phyloP scores from a whole-genome alignment of 35 echinoderm and acorn worm genomes.

The Nesometra sesokonis region DNA sequence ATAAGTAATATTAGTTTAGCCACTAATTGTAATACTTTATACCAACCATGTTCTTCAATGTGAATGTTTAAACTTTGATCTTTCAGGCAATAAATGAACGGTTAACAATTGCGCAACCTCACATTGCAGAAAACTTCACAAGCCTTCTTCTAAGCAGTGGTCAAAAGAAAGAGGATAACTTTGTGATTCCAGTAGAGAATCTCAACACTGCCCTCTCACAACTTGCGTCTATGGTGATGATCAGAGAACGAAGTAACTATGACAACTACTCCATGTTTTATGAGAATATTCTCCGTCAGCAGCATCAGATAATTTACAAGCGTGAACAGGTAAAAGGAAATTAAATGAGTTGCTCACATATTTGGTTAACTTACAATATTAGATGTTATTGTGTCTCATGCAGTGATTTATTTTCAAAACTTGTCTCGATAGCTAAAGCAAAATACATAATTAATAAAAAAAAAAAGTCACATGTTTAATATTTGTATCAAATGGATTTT shows the following conservation, averaged over 20 bases:
- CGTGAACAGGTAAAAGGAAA: slow-evolving; percentile 54
- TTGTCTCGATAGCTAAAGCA: too few relatives aligned
- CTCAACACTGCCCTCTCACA: slow-evolving; percentile 57
- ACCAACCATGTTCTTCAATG: too few relatives aligned
- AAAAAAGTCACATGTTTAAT: too few relatives aligned
- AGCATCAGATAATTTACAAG: slow-evolving; percentile 92
- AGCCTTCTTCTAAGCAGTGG: slow-evolving; percentile 40
- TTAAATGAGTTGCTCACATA: background rate
- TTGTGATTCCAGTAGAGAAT: slow-evolving; percentile 37
- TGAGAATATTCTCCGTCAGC: slow-evolving; percentile 83
- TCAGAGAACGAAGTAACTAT: slow-evolving; percentile 71
- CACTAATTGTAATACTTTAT: too few relatives aligned
- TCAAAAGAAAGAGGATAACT: slow-evolving; percentile 17
- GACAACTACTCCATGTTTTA: slow-evolving; percentile 99
- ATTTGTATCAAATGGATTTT: background rate
- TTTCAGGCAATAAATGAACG: slow-evolving; percentile 84
- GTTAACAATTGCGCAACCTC: slow-evolving; percentile 73
- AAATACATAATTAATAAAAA: too few relatives aligned
- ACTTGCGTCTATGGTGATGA: slow-evolving; percentile 57
- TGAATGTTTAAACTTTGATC: background rate
- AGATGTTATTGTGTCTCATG: too few relatives aligned
- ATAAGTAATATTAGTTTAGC: too few relatives aligned
- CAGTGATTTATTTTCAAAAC: too few relatives aligned
- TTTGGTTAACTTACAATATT: too few relatives aligned
- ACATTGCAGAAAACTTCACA: slow-evolving; percentile 92